phyloP scores from a whole-genome alignment of 92 coral and sea anemone species.

The Heliopora coerulea region DNA sequence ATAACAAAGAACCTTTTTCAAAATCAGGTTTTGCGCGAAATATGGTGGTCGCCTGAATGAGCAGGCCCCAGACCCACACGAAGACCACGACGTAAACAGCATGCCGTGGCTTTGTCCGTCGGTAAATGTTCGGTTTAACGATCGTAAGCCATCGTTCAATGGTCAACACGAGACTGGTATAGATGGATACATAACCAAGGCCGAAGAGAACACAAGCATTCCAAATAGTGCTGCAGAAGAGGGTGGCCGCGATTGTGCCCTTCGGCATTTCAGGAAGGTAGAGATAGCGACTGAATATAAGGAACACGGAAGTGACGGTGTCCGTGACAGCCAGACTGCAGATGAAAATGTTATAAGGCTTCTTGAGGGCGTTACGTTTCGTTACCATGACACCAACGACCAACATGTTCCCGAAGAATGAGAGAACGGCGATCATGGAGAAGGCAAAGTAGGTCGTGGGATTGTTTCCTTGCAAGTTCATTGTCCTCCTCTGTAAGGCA shows the following conservation, averaged over 20 bases:
- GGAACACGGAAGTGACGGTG: constrained; percentile 12
- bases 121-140: constrained; percentile 25
- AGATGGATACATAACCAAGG: constrained; percentile 36
- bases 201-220: constrained; percentile 37
- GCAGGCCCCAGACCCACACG: constrained; percentile 41
- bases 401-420: constrained; percentile 34
- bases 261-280: constrained; percentile 37
- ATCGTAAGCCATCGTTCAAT: constrained; percentile 37
- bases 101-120: constrained; percentile 16
- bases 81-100: constrained; percentile 16
- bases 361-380: constrained; percentile 32
- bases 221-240: constrained; percentile 40
- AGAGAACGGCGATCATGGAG: constrained; percentile 35
- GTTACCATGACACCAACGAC: constrained; percentile 15
- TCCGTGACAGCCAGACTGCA: constrained; percentile 29
- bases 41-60: constrained; percentile 36
- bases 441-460: constrained; percentile 32
- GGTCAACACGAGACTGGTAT: constrained; percentile 34
- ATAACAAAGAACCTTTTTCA: constrained; percentile 7
- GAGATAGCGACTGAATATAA: constrained; percentile 37
- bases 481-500: neutral
- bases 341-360: constrained; percentile 39
- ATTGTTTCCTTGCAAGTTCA: constrained; percentile 39
- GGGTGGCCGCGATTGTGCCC: constrained; percentile 4
- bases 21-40: constrained; percentile 35